Evolutionary conservation across 2,113 vertebrate genomes (phyloP).

Genomic region (Eulemur macaco): DNA sequence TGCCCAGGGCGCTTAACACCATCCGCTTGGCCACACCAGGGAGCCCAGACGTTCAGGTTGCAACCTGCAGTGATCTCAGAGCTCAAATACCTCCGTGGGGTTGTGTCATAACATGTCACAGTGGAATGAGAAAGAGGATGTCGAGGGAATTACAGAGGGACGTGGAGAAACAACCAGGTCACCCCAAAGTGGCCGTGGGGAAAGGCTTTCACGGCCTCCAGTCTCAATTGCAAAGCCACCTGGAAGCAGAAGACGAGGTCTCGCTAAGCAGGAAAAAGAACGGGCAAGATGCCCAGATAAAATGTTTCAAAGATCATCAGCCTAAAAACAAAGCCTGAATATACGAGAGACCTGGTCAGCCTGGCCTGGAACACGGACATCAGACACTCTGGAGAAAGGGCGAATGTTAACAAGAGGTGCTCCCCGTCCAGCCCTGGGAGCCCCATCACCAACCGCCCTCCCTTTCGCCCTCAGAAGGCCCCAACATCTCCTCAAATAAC

Average conservation of each 20-base stretch:
- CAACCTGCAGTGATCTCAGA: not conserved
- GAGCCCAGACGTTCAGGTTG: not conserved
- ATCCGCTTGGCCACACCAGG: not conserved
- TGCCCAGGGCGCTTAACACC: rapidly evolving
- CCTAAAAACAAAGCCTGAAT: not conserved
- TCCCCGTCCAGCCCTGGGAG: no score
- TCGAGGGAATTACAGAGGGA: not conserved
- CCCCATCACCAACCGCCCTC: not conserved
- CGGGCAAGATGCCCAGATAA: not conserved
- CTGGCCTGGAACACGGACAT: no score
- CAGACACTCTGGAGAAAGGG: not conserved
- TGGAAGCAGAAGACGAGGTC: not conserved
- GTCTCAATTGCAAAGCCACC: not conserved
- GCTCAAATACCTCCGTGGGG: not conserved
- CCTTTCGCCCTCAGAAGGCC: not conserved
- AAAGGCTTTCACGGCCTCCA: not conserved
- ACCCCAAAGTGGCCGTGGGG: not conserved
- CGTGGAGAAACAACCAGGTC: not conserved
- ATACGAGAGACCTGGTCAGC: not conserved
- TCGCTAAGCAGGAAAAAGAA: not conserved
- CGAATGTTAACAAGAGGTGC: no score
- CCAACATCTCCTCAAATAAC: not conserved
- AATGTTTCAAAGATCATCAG: not conserved
- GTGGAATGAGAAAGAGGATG: not conserved
- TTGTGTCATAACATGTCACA: not conserved